Percentiles rank a stretch among this genome's conserved stretches.
Evolutionary conservation across 2,797 vertebrate genomes (phyloP).

Genomic region (Clarias laeviceps): DNA sequence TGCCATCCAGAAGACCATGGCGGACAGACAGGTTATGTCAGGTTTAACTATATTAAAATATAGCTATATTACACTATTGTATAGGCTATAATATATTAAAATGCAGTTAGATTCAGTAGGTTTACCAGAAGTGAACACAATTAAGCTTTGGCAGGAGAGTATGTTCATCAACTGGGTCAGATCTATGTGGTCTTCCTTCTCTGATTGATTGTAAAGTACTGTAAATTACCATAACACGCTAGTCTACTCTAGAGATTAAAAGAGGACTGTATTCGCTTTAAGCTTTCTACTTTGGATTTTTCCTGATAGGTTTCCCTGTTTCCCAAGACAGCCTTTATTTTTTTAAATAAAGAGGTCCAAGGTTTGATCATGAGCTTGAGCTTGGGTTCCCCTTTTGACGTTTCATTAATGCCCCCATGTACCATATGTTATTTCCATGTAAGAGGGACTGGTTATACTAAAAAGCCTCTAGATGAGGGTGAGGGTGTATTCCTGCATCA

Average conservation of each 20-base stretch:
- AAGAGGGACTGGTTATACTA: neutral
- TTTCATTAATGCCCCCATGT: neutral
- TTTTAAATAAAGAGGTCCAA: neutral
- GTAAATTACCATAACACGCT: neutral
- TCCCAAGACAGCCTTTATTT: neutral
- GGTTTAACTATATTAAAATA: neutral
- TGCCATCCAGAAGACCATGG: no score
- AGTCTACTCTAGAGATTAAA: neutral
- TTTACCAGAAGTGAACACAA: neutral
- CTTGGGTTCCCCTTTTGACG: neutral
- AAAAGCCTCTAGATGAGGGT: neutral
- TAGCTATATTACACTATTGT: no score
- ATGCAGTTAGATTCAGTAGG: neutral
- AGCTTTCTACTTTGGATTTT: neutral
- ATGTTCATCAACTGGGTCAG: neutral
- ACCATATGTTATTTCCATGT: neutral
- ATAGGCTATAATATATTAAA: no score
- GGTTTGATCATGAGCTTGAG: neutral
- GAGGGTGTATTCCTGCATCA: neutral
- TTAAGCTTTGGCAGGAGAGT: neutral
- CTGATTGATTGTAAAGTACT: neutral
- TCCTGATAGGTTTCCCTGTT: neutral
- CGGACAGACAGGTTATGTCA: no score
- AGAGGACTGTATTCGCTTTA: neutral
- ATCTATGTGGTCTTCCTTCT: neutral